These are phyloP conservation scores for Atta cephalotes DNA, from an alignment of 1,140 invertebrate species.

Conservation along the genomic window DNA sequence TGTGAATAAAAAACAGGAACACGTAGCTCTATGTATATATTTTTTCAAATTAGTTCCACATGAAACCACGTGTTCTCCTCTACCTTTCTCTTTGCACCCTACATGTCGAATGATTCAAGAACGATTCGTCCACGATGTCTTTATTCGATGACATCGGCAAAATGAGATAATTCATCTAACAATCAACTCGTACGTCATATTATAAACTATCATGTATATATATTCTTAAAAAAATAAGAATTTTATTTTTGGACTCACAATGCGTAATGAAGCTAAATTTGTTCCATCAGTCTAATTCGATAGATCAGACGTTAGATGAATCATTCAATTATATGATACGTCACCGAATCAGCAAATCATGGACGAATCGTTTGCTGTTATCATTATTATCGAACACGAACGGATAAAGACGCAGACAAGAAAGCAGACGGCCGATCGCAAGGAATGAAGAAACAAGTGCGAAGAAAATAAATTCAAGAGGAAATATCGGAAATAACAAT, in stretches of 20 bases:
- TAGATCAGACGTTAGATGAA: slow-evolving; percentile 20
- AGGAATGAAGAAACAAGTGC: slow-evolving; percentile 6
- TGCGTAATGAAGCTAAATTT: slow-evolving; percentile 33
- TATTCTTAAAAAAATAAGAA: slow-evolving; percentile 1
- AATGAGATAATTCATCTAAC: slow-evolving; percentile 16
- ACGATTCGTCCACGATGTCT: slow-evolving; percentile 68
- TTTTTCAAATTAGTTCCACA: neutral
- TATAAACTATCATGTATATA: neutral
- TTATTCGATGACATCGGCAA: slow-evolving; percentile 40
- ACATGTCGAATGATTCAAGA: slow-evolving; percentile 49
- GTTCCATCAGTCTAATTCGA: slow-evolving; percentile 34
- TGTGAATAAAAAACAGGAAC: slow-evolving; percentile 1
- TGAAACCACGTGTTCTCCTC: slow-evolving; percentile 34
- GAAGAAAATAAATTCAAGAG: neutral
- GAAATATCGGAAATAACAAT: slow-evolving; percentile 43
- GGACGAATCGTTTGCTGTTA: slow-evolving; percentile 45
- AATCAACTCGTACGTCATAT: neutral
- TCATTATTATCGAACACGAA: slow-evolving; percentile 5
- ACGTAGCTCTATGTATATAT: neutral
- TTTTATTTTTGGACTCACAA: neutral
- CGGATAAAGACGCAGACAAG: slow-evolving; percentile 1
- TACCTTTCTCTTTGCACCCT: slow-evolving; percentile 67
- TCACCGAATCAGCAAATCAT: slow-evolving; percentile 41
- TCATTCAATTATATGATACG: slow-evolving; percentile 41
- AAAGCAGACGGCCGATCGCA: slow-evolving; percentile 26